Base-by-base conservation (phyloP, 2,797 vertebrate species). In the Bovichtus diacanthus region DNA sequence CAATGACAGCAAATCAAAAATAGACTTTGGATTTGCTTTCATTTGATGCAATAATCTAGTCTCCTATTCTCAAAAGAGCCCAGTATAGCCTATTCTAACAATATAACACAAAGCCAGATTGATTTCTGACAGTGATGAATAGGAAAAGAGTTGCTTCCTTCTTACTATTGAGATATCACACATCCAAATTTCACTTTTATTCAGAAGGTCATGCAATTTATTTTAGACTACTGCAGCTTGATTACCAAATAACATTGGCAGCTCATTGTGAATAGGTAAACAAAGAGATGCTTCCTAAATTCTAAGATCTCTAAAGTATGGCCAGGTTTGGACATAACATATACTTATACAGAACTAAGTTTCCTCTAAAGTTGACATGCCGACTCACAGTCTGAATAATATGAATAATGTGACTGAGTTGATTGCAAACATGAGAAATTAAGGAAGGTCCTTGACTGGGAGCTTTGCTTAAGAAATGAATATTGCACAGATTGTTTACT, bases 121-220 rank as follows among this genome's bases (percentile, higher is more conserved):
- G 69, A 59, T 64, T 61, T 77, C 54, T 47, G 51, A 69, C 39
- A 44, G 16, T 44, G 27, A 60, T 74, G 43, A 79, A 63, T 63
- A 15, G 6, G 4, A 34, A 43, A 62, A 19, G 2, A 44, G 19
- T 8, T 9, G n/a, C 21, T 0, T 13, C 2, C 13, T 16, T 43
- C 21, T 2, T 21, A 21, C 39, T 23, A 36, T 8, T 29, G 31
- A 59, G 47, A 70, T 18, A 51, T 62, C 56, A 46, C 13, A 64
- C 38, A 50, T 34, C 1, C 13, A 53, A n/a, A 50, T 58, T n/a
- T 18, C 9, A n/a, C 56, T 67, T 61, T 61, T 25, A 60, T 46
- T 39, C 10, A 31, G 16, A 46, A 19, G 55, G 34, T 73, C 49
- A 55, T 29, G 47, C 21, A 18, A 51, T 44, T 43, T 21, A 21